Evolutionary conservation across 2,113 vertebrate species (phyloP).

Genomic region (Dryoscopus gambensis): DNA sequence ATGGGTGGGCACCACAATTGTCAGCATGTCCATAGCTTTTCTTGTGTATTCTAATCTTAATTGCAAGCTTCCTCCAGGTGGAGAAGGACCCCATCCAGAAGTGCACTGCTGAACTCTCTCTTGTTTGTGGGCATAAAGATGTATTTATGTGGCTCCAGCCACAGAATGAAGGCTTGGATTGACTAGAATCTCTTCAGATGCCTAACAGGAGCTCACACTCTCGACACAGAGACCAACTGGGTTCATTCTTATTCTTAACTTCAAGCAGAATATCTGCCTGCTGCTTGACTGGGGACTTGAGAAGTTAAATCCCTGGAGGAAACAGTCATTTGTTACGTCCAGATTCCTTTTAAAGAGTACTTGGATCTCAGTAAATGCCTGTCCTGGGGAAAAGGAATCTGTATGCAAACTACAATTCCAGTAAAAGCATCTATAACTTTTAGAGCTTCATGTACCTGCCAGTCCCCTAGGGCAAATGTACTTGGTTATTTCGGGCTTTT

Average conservation of each 20-base stretch:
- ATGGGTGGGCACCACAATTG: background rate
- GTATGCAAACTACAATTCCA: background rate
- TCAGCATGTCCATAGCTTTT: background rate
- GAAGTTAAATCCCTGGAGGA: background rate
- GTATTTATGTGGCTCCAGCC: background rate
- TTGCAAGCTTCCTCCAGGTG: background rate
- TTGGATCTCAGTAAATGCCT: background rate
- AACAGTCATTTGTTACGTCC: background rate
- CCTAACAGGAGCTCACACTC: background rate
- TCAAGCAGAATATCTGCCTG: background rate
- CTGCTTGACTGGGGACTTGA: background rate
- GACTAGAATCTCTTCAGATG: background rate
- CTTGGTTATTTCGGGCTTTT: background rate
- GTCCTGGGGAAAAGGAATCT: constrained; percentile 1
- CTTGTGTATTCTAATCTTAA: background rate
- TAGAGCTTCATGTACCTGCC: background rate
- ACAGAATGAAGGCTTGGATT: background rate
- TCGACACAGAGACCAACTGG: background rate
- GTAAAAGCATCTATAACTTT: background rate
- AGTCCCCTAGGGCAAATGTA: background rate
- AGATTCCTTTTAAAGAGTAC: background rate
- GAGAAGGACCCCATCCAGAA: background rate
- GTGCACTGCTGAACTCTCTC: background rate
- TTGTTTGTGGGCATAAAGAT: background rate
- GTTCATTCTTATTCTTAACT: background rate